phyloP scores from a whole-genome alignment of 2,888 invertebrate genomes.

The Parascotia fuliginaria region DNA sequence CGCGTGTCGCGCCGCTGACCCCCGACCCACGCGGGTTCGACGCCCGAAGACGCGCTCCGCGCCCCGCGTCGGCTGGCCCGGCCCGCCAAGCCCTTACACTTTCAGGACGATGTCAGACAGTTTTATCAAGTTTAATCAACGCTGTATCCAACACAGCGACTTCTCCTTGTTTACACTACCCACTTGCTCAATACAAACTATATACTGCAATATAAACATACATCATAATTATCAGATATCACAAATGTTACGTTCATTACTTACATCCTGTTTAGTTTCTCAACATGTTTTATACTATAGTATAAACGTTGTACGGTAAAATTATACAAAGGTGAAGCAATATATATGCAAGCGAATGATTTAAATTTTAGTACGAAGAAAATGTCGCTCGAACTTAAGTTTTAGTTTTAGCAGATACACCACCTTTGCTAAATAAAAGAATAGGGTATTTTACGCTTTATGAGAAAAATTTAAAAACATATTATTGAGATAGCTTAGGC shows the following conservation, averaged over 20 bases:
- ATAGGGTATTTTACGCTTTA: too few species aligned
- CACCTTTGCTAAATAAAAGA: too few species aligned
- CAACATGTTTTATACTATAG: not conserved
- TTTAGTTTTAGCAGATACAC: too few species aligned
- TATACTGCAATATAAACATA: constrained; percentile 32
- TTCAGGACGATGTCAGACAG: constrained; percentile 62
- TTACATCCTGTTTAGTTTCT: constrained; percentile 46
- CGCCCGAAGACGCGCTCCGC: constrained; percentile 61
- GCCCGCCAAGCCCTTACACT: constrained; percentile 46
- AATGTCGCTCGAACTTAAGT: not conserved
- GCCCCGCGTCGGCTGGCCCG: constrained; percentile 34
- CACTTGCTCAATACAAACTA: constrained; percentile 26
- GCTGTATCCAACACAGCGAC: constrained; percentile 32
- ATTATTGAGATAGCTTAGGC: too few species aligned
- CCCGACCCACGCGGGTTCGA: constrained; percentile 83
- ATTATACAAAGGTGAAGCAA: not conserved
- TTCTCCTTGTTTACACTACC: constrained; percentile 60
- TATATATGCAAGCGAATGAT: not conserved
- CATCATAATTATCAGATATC: constrained; percentile 34
- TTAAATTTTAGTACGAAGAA: not conserved
- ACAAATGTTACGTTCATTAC: constrained; percentile 27
- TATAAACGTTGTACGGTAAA: too few species aligned
- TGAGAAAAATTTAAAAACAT: too few species aligned
- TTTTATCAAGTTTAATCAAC: constrained; percentile 68
- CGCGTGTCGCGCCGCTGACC: constrained; percentile 81